phyloP scores from a whole-genome alignment of 2,797 vertebrate genomes.

The Aplochiton taeniatus region DNA sequence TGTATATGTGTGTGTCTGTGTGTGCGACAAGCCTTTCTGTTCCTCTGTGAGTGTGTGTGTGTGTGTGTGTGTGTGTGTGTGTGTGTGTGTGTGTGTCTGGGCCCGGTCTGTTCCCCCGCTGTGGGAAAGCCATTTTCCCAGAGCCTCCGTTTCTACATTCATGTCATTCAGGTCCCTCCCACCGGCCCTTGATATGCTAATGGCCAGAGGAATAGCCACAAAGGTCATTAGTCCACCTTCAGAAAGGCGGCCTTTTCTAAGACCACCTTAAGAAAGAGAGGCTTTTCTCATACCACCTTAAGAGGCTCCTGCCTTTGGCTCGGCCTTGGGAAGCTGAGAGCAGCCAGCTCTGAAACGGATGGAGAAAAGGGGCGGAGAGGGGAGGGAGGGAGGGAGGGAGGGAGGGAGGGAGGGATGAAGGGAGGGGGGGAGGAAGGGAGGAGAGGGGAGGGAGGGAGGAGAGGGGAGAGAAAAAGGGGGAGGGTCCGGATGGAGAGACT shows the following conservation, averaged over 20 bases:
- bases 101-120: neutral
- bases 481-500: neutral
- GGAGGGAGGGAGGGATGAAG: neutral
- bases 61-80: neutral
- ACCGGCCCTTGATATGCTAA: slow-evolving; percentile 43
- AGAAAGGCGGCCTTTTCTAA: no score
- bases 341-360: neutral
- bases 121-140: slow-evolving; percentile 24
- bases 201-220: slow-evolving; percentile 16
- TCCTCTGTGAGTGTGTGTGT: slow-evolving; percentile 3
- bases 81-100: neutral
- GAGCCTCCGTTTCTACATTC: slow-evolving; percentile 4
- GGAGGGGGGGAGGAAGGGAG: no score
- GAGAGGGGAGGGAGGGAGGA: neutral
- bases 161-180: slow-evolving; percentile 19
- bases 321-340: slow-evolving; percentile 16
- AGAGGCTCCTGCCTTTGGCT: slow-evolving; percentile 21
- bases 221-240: slow-evolving; percentile 36
- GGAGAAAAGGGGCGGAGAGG: neutral
- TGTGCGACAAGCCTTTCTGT: slow-evolving; percentile 1
- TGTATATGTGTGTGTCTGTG: neutral
- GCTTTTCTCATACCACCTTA: no score
- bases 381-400: neutral
- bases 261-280: no score
- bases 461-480: neutral